Evolutionary conservation across 2,113 vertebrate species (phyloP), one percentile per base, ranked within the genome.

Genomic region (Hippolais icterina): DNA sequence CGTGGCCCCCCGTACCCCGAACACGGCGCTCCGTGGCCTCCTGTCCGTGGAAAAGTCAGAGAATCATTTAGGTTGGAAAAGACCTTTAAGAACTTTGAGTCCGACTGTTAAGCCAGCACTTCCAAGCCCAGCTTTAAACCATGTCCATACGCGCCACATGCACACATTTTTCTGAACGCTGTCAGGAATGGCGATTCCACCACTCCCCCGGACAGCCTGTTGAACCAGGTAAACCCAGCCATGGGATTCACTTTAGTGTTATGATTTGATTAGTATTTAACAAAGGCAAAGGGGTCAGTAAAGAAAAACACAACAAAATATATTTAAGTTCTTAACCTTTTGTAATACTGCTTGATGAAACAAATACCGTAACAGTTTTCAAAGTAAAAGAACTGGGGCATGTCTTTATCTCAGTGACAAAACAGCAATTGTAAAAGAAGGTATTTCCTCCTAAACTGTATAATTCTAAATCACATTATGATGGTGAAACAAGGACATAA

Each of bases 1-100:
- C 4, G 17, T 7, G 12, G 6, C 17, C 21, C 5, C 13, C 4
- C 5, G 21, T 17, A 4, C 10, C 27, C 10, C 2, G 8, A 4
- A 5, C 41, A 3, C 41, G 6, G 25, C 14, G 25, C 10, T 35
- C 10, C 2, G 52, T 6, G 10, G 4, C 13, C 23, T 1, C 15
- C 1, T 6, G 54, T 15, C 5, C 19, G 42, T n/a, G 5, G 25
- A 15, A 14, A 33, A 66, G 41, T 11, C 10, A 9, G 8, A 50
- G 19, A 24, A 39, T 31, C 6, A 16, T 15, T 47, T 6, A 6
- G 11, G 13, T 18, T 61, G 78, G 47, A n/a, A 47, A 75, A 53
- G 20, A 41, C 16, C 14, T 68, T 29, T 9, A 46, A 18, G 24
- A 41, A 15, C 19, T 23, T 7, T 10, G 14, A 31, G 33, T 41